phyloP scores from a whole-genome alignment of 53 echinoderm and acorn worm species.

The Mesocentrotus franciscanus region DNA sequence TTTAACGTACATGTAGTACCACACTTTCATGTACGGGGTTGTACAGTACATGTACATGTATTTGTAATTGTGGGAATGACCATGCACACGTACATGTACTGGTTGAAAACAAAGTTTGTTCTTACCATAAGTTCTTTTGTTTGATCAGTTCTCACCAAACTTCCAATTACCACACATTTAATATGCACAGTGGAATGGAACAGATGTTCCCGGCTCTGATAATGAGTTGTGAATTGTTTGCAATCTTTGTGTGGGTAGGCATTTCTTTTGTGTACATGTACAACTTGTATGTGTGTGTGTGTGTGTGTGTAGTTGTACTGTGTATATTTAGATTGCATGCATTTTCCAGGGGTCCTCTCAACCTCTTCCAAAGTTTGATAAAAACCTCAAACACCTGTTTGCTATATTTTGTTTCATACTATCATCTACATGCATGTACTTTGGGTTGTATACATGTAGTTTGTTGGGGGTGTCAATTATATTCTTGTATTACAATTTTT shows the following conservation, averaged over 20 bases:
- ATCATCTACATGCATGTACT: background rate
- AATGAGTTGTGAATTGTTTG: constrained; percentile 69
- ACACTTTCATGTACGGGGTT: too few species aligned
- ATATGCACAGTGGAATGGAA: constrained; percentile 34
- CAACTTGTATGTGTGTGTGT: background rate
- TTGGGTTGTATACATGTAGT: background rate
- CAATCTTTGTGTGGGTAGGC: constrained; percentile 63
- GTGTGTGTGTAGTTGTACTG: background rate
- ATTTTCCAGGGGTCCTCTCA: background rate
- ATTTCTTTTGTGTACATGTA: background rate
- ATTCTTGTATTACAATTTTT: background rate
- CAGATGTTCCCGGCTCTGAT: constrained; percentile 46
- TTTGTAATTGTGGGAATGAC: background rate
- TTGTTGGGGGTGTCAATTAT: background rate
- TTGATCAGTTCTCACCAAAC: constrained; percentile 47
- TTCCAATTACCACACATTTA: constrained; percentile 26
- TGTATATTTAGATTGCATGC: background rate
- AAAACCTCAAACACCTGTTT: constrained; percentile 55
- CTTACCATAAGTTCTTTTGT: constrained; percentile 37
- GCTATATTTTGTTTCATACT: constrained; percentile 23
- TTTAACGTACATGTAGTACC: too few species aligned
- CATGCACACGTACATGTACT: background rate
- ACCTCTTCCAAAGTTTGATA: constrained; percentile 43
- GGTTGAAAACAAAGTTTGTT: constrained; percentile 39
- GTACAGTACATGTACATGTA: background rate